Evolutionary conservation across 2,113 vertebrate species (phyloP).

Genomic region (Dunckerocampus dactyliophorus): DNA sequence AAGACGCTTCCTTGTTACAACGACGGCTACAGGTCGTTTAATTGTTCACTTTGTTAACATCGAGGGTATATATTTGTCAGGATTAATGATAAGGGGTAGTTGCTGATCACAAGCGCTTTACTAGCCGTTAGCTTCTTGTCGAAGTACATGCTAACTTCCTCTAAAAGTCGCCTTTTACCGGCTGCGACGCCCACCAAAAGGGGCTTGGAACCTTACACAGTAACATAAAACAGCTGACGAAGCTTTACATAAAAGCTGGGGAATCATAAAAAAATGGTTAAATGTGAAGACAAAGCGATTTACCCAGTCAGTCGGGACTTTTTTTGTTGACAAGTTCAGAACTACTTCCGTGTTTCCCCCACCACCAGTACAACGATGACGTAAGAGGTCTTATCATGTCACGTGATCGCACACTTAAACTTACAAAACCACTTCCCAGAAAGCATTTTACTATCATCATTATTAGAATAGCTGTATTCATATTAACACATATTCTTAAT

Average conservation of each 20-base stretch:
- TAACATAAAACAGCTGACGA: accelerated
- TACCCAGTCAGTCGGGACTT: conserved; percentile 52
- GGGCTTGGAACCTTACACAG: accelerated
- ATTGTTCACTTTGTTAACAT: no score
- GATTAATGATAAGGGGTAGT: background rate
- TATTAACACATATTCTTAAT: no score
- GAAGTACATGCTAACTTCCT: conserved; percentile 51
- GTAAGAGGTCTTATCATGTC: conserved; percentile 9
- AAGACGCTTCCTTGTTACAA: no score
- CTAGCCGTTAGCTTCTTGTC: conserved; percentile 20
- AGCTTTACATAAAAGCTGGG: background rate
- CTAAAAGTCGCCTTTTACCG: background rate
- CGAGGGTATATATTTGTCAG: background rate
- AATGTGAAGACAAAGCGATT: conserved; percentile 5
- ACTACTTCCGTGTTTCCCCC: conserved; percentile 65
- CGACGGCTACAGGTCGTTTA: no score
- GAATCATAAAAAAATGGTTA: accelerated
- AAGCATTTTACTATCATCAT: no score
- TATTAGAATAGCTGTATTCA: no score
- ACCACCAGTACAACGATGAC: conserved; percentile 21
- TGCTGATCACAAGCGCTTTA: conserved; percentile 19
- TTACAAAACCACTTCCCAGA: background rate
- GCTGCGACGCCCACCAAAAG: conserved; percentile 19
- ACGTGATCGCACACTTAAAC: background rate
- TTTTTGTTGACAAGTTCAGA: conserved; percentile 69